These are phyloP conservation scores for Cheirogaleus major DNA, from an alignment of 2,797 vertebrate genomes.

Conservation along the genomic window DNA sequence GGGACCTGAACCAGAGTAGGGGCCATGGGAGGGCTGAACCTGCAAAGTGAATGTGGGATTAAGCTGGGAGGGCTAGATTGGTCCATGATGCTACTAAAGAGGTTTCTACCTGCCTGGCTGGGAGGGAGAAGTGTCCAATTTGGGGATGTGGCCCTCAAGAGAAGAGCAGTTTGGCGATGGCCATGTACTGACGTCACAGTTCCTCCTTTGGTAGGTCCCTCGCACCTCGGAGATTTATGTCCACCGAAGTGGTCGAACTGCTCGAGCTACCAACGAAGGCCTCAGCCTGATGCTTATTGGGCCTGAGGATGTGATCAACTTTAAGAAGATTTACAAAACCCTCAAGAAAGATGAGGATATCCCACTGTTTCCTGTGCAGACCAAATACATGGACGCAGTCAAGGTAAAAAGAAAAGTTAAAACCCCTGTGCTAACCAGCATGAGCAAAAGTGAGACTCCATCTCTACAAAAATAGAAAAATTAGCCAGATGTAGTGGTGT, in stretches of 20 bases:
- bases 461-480: too few relatives aligned
- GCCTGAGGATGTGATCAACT: conserved; percentile 95
- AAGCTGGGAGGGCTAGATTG: neutral
- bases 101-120: neutral
- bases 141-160: neutral
- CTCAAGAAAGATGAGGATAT: conserved; percentile 94
- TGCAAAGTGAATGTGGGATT: neutral
- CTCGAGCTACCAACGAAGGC: conserved; percentile 93
- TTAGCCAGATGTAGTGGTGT: too few relatives aligned
- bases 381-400: conserved; percentile 91
- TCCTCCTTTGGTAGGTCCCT: conserved; percentile 89
- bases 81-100: neutral
- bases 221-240: conserved; percentile 96
- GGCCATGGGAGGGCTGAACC: neutral
- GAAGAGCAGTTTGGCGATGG: neutral
- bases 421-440: neutral
- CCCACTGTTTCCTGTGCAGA: conserved; percentile 93
- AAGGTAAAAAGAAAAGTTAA: conserved; percentile 87
- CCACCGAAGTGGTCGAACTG: conserved; percentile 96
- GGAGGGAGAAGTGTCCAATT: neutral
- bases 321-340: conserved; percentile 94
- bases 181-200: neutral
- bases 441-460: too few relatives aligned
- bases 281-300: conserved; percentile 94
- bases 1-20: neutral